Conservation (phyloP, 2,797 vertebrate species). For the Lagorchestes hirsutus region DNA sequence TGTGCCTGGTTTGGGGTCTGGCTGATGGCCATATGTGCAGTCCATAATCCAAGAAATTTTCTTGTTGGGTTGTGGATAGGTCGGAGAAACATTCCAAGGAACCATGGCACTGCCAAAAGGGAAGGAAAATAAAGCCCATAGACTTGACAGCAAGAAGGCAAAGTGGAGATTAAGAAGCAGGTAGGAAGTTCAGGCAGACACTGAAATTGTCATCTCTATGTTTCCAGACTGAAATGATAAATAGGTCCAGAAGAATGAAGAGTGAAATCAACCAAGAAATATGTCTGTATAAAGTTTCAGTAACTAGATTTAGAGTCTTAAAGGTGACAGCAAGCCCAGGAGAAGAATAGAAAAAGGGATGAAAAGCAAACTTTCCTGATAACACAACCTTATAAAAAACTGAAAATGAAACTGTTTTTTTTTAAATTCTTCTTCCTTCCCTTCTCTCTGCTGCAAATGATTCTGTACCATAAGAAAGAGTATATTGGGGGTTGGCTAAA, state of each 20-base stretch:
- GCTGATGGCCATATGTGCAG: slow-evolving; percentile 3
- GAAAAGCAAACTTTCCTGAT: background rate
- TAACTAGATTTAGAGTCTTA: slow-evolving; percentile 52
- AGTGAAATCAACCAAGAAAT: slow-evolving; percentile 8
- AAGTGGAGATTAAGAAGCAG: background rate
- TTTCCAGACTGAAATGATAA: slow-evolving; percentile 9
- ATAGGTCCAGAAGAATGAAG: slow-evolving; percentile 20
- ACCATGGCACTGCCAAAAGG: background rate
- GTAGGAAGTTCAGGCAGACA: background rate
- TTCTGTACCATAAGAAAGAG: slow-evolving; percentile 5
- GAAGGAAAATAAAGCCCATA: slow-evolving; percentile 11
- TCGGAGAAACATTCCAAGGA: background rate
- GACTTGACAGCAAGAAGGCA: background rate
- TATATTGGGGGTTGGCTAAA: background rate
- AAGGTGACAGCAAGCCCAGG: slow-evolving; percentile 40
- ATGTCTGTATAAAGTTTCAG: background rate
- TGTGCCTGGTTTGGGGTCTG: slow-evolving; percentile 62
- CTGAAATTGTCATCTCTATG: background rate
- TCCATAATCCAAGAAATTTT: slow-evolving; percentile 52
- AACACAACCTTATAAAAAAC: slow-evolving; percentile 42
- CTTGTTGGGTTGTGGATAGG: slow-evolving; percentile 40
- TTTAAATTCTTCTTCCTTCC: background rate
- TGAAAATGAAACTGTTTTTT: slow-evolving; percentile 43
- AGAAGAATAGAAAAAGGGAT: slow-evolving; percentile 43
- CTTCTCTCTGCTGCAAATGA: background rate